Base-by-base conservation (phyloP, 2,113 vertebrate genomes). In the Halcyon malimbica region DNA sequence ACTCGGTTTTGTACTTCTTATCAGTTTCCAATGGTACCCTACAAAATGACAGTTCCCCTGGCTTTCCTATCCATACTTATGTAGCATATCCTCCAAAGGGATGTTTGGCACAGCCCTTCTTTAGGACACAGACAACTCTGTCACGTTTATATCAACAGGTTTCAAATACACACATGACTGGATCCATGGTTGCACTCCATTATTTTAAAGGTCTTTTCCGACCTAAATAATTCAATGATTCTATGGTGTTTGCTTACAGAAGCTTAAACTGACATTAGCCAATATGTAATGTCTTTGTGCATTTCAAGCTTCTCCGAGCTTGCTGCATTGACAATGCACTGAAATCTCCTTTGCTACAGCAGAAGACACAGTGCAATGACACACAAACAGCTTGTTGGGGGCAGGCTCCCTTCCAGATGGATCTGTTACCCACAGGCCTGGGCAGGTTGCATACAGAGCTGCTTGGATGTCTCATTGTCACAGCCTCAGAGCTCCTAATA, bases 381-480 rank as follows among this genome's bases (percentile, higher is more conserved):
- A 57, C 54, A 29, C 31, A 33, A 33, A 57, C 6, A 12, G 6
- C 25, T 35, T 3, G 0, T 15, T 37, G 6, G 39, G 42, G 79
- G 37, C 2, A 1, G 42, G 11, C 33, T 44, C 1, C 0, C 18
- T 93, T 57, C 54, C 71, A 75, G 46, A 13, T 3, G 4, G 13
- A 65, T 44, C 33, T 56, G 21, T 20, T 84, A 31, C 25, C 42
- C 6, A 1, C 33, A 46, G 44, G 37, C 16, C 62, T 77, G 37
- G 13, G 16, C 44, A 77, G 42, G 19, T 28, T 65, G 35, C 31
- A 44, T 0, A 0, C 6, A 19, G 20, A 70, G 35, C 12, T 25
- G 16, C 69, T 56, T 53, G 50, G 60, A 16, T 83, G 35, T 25
- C 37, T 62, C 82, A 44, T 51, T n/a, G 37, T 75, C 4, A 1